Conservation (phyloP, 2,113 vertebrate genomes). For the Chlamydotis undulata region DNA sequence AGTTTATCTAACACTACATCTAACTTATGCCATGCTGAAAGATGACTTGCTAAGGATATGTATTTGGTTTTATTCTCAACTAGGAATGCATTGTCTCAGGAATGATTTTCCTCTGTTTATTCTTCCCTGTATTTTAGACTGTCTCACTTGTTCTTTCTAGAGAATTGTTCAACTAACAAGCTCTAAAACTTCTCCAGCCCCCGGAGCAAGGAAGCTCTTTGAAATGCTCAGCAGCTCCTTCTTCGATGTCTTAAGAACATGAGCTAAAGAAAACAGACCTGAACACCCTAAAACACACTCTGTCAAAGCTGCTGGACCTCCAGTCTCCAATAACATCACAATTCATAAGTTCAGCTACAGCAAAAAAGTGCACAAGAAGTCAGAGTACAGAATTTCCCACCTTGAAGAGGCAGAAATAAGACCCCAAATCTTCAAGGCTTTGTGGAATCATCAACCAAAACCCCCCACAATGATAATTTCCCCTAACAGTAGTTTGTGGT, state of each 20-base stretch:
- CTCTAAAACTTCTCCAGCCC: background rate
- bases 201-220: background rate
- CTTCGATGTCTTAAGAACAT: background rate
- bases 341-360: background rate
- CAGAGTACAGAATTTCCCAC: background rate
- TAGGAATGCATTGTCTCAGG: background rate
- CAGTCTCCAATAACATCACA: background rate
- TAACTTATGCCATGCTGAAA: background rate
- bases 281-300: background rate
- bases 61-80: background rate
- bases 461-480: background rate
- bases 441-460: background rate
- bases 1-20: fast-evolving
- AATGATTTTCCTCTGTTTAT: background rate
- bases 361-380: background rate
- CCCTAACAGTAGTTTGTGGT: background rate
- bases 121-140: background rate
- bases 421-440: background rate
- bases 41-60: background rate
- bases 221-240: background rate
- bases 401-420: background rate
- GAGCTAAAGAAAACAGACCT: background rate
- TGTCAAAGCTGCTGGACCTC: background rate
- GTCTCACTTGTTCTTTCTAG: background rate
- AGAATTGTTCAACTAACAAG: background rate